Evolutionary conservation across 2,888 invertebrate genomes (phyloP).

Genomic region (Schizaphis graminum): DNA sequence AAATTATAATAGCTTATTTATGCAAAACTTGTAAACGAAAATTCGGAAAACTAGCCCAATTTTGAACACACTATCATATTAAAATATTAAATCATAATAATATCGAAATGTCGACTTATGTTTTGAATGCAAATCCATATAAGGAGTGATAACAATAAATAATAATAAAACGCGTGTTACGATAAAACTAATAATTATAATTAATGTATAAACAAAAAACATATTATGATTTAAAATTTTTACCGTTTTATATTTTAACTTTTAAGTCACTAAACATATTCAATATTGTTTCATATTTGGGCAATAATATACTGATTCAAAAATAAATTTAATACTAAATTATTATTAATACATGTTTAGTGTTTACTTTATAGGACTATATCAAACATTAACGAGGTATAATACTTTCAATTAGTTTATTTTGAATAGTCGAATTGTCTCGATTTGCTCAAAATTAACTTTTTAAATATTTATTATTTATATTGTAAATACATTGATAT

Average conservation of each 20-base stretch:
- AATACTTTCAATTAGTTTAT: background rate
- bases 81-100: background rate
- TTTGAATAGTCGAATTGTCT: background rate
- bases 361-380: background rate
- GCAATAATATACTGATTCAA: background rate
- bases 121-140: slow-evolving; percentile 24
- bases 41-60: slow-evolving; percentile 4
- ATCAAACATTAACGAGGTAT: background rate
- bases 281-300: background rate
- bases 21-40: background rate
- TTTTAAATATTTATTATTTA: background rate
- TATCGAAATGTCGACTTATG: background rate
- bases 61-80: background rate
- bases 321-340: background rate
- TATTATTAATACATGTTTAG: too few species aligned
- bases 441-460: background rate
- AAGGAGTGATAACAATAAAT: slow-evolving; percentile 17
- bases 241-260: background rate
- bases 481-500: background rate
- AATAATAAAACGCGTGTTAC: slow-evolving; percentile 3
- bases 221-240: background rate
- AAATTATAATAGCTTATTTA: background rate
- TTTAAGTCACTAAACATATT: background rate
- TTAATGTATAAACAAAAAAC: background rate
- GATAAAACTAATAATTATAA: too few species aligned